phyloP scores from a whole-genome alignment of 2,797 vertebrate genomes.

The Clangula hyemalis region DNA sequence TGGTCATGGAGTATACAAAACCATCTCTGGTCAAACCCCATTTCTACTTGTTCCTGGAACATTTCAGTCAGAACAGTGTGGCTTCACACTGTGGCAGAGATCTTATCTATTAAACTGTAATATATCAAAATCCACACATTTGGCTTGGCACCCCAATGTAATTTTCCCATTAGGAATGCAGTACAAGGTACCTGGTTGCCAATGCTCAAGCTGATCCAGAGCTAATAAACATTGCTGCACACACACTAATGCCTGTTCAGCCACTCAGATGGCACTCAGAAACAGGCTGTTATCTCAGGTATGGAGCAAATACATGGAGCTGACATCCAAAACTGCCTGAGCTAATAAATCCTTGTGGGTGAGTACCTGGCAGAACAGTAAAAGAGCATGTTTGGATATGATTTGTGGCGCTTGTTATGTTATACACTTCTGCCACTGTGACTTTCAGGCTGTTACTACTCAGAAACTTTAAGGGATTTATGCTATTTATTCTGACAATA shows the following conservation, averaged over 20 bases:
- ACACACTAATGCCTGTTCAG: background rate
- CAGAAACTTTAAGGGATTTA: background rate
- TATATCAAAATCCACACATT: background rate
- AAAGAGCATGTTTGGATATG: background rate
- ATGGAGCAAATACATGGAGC: background rate
- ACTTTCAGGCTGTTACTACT: background rate
- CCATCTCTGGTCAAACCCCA: background rate
- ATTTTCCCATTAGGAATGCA: background rate
- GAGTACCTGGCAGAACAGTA: background rate
- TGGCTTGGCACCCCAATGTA: background rate
- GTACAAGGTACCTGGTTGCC: background rate
- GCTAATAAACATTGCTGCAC: background rate
- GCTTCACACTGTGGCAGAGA: background rate
- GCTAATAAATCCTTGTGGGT: background rate
- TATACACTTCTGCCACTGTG: background rate
- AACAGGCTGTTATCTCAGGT: background rate
- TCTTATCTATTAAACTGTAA: background rate
- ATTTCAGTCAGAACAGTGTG: background rate
- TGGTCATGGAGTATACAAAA: background rate
- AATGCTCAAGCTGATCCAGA: background rate
- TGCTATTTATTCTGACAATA: background rate
- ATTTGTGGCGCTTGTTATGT: background rate
- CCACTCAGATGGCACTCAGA: background rate
- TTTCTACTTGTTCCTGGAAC: background rate
- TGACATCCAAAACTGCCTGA: background rate